These are phyloP conservation scores for Drosophila phalerata DNA, from an alignment of 2,888 invertebrate species.

Conservation along the genomic window DNA sequence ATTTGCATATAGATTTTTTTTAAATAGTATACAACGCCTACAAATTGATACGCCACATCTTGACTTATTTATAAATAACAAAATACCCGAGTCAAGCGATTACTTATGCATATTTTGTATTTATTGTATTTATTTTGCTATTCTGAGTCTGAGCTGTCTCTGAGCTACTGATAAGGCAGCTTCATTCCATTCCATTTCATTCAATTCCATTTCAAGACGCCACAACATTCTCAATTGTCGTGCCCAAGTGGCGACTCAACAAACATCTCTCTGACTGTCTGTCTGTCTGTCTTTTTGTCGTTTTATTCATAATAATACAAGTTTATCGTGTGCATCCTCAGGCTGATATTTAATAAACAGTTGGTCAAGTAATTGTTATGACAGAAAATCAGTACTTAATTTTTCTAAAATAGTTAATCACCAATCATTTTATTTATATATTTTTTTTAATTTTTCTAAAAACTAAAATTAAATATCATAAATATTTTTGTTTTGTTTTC, in stretches of 20 bases:
- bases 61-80: constrained; percentile 36
- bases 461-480: no score
- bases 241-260: constrained; percentile 20
- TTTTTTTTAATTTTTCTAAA: no score
- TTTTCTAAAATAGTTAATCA: no score
- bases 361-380: background rate
- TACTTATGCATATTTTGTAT: constrained; percentile 40
- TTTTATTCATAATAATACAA: constrained; percentile 25
- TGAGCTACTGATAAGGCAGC: constrained; percentile 41
- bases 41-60: constrained; percentile 45
- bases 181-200: constrained; percentile 21
- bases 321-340: constrained; percentile 23
- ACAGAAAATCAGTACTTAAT: no score
- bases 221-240: constrained; percentile 43
- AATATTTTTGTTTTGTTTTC: background rate
- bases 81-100: constrained; percentile 18
- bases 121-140: constrained; percentile 25
- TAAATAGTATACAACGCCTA: constrained; percentile 31
- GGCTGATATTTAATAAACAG: background rate
- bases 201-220: constrained; percentile 42
- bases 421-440: no score
- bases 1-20: constrained; percentile 20
- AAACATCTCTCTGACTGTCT: constrained; percentile 10
- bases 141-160: constrained; percentile 29
- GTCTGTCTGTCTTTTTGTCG: constrained; percentile 17